Evolutionary conservation across 2,113 vertebrate genomes (phyloP), one percentile per base, ranked within the genome.

Genomic region (Actenoides lindsayi): DNA sequence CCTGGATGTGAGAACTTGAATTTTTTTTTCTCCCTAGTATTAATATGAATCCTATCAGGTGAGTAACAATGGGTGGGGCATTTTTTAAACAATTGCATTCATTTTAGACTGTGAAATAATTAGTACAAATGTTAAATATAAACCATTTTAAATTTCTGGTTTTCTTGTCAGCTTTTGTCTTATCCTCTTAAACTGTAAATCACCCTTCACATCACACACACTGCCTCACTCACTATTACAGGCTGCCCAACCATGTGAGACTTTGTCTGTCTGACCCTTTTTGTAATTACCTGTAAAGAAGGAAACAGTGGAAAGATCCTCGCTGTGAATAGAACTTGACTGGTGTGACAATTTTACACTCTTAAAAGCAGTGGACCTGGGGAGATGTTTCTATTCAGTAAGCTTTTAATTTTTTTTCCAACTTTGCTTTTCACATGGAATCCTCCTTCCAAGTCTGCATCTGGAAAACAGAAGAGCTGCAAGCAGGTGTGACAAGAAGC

Each of bases 21-120:
- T 76, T 87, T 46, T 89, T 82, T 94, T 83, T 94, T 92, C 83
- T 96, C 86, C 62, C 31, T 91, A 74, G 42, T 64, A 46, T 90
- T 85, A 93, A 39, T 56, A 39, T 67, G 28, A 89, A 64, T 89
- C 20, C 53, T 65, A 17, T 28, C 37, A 41, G 23, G 50, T 8
- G 4, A 53, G n/a, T 92, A 88, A 74, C 28, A 70, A 68, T 25
- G 44, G 4, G 28, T 65, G 57, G 18, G 30, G 3, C 8, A 7
- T 73, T 77, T 44, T 69, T 78, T 90, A 53, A 70, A 46, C 5
- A 65, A 48, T 5, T 9, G 27, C 62, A 30, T 68, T 92, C 16
- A 82, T 82, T 93, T 93, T 91, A 94, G 68, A 57, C 33, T 79
- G 77, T 91, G 57, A 87, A 89, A 79, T 79, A 71, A 85, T 67